These are phyloP conservation scores for Drosophila barbarae DNA, from an alignment of 2,888 invertebrate species.

Conservation along the genomic window DNA sequence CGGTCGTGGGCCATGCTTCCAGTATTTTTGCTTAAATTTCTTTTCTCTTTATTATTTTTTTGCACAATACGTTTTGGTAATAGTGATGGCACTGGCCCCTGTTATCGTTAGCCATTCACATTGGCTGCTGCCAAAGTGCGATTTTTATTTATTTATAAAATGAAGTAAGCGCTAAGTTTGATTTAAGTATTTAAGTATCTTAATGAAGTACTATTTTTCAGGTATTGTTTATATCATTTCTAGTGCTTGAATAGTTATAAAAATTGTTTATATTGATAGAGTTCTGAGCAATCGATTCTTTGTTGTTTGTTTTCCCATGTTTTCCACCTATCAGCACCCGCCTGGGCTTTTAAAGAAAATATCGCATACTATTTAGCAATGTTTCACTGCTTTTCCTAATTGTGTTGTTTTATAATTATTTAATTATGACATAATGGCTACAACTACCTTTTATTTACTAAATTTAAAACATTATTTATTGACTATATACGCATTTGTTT, in stretches of 20 bases:
- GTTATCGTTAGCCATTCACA: slow-evolving; percentile 7
- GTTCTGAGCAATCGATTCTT: not conserved
- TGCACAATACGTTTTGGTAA: slow-evolving; percentile 27
- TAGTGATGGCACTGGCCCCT: slow-evolving; percentile 10
- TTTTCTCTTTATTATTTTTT: slow-evolving; percentile 32
- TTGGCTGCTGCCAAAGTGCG: not conserved
- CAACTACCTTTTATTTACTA: not conserved
- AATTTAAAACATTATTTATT: not conserved
- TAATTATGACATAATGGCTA: not conserved
- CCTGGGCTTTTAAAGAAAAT: no score
- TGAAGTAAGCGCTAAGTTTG: no score
- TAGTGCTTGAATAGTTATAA: not conserved
- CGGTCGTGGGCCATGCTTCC: slow-evolving; percentile 93
- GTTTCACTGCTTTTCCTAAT: not conserved
- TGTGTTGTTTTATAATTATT: not conserved
- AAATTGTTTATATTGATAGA: no score
- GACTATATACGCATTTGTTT: not conserved
- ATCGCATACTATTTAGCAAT: not conserved
- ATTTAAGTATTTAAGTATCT: not conserved
- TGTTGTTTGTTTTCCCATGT: not conserved
- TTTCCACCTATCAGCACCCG: not conserved
- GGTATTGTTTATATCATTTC: not conserved
- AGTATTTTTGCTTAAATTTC: slow-evolving; percentile 17
- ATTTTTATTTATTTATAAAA: not conserved
- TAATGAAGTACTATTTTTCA: not conserved